A percentile compares a stretch with the other conserved stretches of the same genome.
Conservation (phyloP, 2,797 vertebrate genomes). For the Muscicapa striata region DNA sequence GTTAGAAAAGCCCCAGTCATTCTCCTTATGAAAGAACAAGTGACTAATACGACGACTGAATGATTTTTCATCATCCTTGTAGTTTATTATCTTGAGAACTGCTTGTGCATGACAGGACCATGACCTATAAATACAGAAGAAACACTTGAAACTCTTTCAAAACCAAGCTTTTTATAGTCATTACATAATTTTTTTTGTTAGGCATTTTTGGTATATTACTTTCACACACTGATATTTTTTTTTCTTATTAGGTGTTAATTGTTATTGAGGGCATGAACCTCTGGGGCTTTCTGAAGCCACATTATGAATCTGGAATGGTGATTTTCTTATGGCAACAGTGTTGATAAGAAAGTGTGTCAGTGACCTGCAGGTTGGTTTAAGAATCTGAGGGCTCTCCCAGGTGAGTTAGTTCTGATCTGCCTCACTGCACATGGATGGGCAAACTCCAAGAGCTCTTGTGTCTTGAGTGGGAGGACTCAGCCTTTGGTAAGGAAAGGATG, state of each 20-base stretch:
- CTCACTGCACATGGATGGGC: background rate
- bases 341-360: background rate
- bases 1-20: conserved; percentile 99
- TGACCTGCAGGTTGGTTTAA: background rate
- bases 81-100: conserved; percentile 99
- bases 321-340: background rate
- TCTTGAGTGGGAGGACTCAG: background rate
- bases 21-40: conserved; percentile 99
- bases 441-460: background rate
- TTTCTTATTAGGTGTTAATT: background rate
- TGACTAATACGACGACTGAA: conserved; percentile 99
- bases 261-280: background rate
- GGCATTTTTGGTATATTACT: background rate
- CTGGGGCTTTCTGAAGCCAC: background rate
- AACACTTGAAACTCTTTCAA: conserved; percentile 4
- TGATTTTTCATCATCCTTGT: conserved; percentile 98
- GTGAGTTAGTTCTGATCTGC: background rate
- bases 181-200: background rate
- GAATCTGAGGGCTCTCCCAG: background rate
- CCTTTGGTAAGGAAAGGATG: background rate
- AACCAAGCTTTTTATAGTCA: background rate
- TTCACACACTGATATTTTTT: background rate
- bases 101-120: conserved; percentile 99
- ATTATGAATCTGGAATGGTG: background rate
- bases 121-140: conserved; percentile 82